Percentiles rank a stretch among this genome's conserved stretches.
phyloP scores from a whole-genome alignment of 2,797 vertebrate species.

The Gymnodraco acuticeps region DNA sequence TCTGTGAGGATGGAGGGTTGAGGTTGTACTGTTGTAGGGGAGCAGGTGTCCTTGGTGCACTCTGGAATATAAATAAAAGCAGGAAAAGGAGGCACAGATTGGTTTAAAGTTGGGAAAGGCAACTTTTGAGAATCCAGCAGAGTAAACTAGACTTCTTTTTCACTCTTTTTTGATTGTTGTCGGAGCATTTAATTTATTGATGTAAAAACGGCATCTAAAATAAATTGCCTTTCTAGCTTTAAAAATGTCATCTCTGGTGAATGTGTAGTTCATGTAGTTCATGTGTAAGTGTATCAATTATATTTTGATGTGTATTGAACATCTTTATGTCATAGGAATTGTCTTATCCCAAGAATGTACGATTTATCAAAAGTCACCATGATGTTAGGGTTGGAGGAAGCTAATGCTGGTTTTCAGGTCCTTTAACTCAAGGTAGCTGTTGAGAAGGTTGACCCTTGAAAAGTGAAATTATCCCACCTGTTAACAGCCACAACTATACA shows the following conservation, averaged over 20 bases:
- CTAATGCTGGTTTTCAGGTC: not conserved
- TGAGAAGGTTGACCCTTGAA: not conserved
- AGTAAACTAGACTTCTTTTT: too few species aligned
- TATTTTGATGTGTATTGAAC: not conserved
- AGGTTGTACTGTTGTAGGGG: slow-evolving; percentile 76
- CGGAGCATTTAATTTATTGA: too few species aligned
- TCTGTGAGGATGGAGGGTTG: slow-evolving; percentile 73
- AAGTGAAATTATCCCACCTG: not conserved
- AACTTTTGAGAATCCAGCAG: too few species aligned
- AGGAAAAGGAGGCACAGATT: not conserved
- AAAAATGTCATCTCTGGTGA: not conserved
- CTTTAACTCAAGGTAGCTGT: not conserved
- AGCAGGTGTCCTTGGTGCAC: slow-evolving; percentile 79
- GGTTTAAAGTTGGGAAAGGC: not conserved
- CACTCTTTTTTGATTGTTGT: too few species aligned
- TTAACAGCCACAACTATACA: not conserved
- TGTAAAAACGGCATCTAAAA: too few species aligned
- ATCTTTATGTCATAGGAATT: not conserved
- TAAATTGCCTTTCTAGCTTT: too few species aligned
- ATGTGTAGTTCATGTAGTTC: too few species aligned
- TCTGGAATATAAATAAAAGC: slow-evolving; percentile 54
- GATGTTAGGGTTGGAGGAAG: not conserved
- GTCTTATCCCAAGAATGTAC: not conserved
- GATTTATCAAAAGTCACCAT: not conserved
- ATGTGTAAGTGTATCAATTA: not conserved